These are phyloP conservation scores for Australoheros scitulus DNA, from an alignment of 2,113 vertebrate species.

Conservation along the genomic window DNA sequence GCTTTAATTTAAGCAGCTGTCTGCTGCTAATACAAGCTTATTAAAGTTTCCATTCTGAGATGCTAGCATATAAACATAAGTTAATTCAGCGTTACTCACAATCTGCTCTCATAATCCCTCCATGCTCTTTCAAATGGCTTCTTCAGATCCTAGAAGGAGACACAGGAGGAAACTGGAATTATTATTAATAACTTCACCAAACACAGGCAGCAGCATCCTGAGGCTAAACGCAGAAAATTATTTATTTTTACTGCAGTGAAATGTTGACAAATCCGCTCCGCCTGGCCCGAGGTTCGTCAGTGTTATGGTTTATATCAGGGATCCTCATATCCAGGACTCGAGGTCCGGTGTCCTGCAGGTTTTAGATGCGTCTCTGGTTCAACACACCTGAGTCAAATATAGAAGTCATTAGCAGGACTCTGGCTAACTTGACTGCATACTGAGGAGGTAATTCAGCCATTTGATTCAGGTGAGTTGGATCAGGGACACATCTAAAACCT, in stretches of 20 bases:
- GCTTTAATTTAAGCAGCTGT: background rate
- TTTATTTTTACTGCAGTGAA: background rate
- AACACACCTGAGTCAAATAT: too few species aligned
- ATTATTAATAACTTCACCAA: background rate
- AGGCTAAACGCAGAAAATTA: background rate
- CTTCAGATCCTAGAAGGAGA: conserved; percentile 64
- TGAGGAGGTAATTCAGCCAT: too few species aligned
- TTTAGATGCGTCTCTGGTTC: too few species aligned
- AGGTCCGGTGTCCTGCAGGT: too few species aligned
- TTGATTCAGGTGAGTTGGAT: too few species aligned
- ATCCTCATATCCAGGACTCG: too few species aligned
- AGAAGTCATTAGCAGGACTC: too few species aligned
- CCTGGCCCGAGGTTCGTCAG: background rate
- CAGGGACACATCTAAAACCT: too few species aligned
- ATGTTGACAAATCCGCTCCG: background rate
- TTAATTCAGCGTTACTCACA: conserved; percentile 53
- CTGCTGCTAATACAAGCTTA: background rate
- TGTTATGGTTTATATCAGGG: too few species aligned
- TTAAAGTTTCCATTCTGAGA: background rate
- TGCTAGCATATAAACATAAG: background rate
- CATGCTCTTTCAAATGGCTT: conserved; percentile 71
- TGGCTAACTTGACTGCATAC: too few species aligned
- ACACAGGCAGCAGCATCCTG: background rate
- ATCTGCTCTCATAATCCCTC: conserved; percentile 74
- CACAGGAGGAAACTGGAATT: background rate